phyloP scores from a whole-genome alignment of 2,113 vertebrate species.

The Ivindomyrus marchei region DNA sequence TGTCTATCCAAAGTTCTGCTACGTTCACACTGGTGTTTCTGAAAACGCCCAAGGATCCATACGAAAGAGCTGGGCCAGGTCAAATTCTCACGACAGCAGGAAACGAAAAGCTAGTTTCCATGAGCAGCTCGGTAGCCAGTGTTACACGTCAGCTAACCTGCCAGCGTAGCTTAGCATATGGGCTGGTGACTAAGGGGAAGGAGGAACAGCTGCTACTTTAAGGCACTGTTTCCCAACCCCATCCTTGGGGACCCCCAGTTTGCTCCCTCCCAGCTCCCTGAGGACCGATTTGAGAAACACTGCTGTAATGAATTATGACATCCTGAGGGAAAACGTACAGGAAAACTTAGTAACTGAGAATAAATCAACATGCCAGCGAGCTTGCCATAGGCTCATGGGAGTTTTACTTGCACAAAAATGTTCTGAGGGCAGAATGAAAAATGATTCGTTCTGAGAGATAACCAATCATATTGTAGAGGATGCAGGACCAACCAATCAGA shows the following conservation, averaged over 20 bases:
- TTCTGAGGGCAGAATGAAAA: too few species aligned
- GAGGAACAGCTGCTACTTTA: background rate
- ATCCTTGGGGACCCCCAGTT: background rate
- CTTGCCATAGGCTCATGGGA: background rate
- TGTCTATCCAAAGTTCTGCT: background rate
- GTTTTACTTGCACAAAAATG: too few species aligned
- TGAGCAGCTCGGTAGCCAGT: constrained; percentile 25
- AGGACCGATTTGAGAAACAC: background rate
- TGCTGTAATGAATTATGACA: background rate
- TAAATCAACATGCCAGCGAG: background rate
- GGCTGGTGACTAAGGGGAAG: too few species aligned
- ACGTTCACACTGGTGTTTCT: background rate
- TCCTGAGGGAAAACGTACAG: background rate
- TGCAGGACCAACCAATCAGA: too few species aligned
- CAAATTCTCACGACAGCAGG: constrained; percentile 64
- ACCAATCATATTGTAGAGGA: too few species aligned
- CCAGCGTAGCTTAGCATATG: background rate
- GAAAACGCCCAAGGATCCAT: background rate
- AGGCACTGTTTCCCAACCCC: background rate
- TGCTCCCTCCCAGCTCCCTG: background rate
- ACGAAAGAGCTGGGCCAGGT: constrained; percentile 43
- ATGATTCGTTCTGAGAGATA: too few species aligned
- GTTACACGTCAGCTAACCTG: constrained; percentile 16
- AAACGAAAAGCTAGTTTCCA: constrained; percentile 65
- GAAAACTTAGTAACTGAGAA: background rate